Evolutionary conservation across 2,797 vertebrate genomes (phyloP), one percentile per base, ranked within the genome.

Genomic region (Helarctos malayanus): DNA sequence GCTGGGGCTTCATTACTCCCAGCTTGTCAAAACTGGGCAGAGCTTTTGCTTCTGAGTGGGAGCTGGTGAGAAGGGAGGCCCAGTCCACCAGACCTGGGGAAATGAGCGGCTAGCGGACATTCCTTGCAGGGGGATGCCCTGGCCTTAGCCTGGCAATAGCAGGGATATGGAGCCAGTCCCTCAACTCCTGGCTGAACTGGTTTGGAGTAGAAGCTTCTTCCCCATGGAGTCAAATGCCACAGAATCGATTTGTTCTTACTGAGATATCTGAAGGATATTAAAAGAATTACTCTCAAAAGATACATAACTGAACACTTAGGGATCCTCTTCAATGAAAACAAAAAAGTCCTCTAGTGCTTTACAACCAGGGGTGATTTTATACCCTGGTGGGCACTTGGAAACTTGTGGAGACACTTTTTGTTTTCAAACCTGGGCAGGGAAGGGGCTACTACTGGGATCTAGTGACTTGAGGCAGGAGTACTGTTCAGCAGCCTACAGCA

Each of bases 401-500:
- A 25, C 32, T 8, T n/a, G 21, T 49, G 21, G 52, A 63, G 59
- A 47, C 41, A 13, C 0, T 21, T 15, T 0, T 38, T 23, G 18
- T 15, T 89, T 63, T 29, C 56, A 5, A 6, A 63, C n/a, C 23
- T 7, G 25, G 41, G n/a, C 7, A 15, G 21, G 23, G 21, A 32
- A 49, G 29, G 4, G 3, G 8, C 2, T 3, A 12, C n/a, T 5
- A 15, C 29, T 10, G 23, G 15, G 15, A 78, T 11, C 16, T 13
- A 7, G 27, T 11, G 69, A 7, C 19, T 4, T 5, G 19, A 79
- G 54, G 25, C 27, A 61, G 11, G 10, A 29, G 10, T 2, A 11
- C 3, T 23, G 45, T 35, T 52, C 32, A n/a, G 32, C 45, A 57
- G 3, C 23, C 12, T 8, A 0, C 5, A 2, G 69, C 4, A 5